A percentile compares a stretch with the other conserved stretches of the same genome.
Evolutionary conservation across 2,888 invertebrate species (phyloP).

Genomic region (Tuta absoluta): DNA sequence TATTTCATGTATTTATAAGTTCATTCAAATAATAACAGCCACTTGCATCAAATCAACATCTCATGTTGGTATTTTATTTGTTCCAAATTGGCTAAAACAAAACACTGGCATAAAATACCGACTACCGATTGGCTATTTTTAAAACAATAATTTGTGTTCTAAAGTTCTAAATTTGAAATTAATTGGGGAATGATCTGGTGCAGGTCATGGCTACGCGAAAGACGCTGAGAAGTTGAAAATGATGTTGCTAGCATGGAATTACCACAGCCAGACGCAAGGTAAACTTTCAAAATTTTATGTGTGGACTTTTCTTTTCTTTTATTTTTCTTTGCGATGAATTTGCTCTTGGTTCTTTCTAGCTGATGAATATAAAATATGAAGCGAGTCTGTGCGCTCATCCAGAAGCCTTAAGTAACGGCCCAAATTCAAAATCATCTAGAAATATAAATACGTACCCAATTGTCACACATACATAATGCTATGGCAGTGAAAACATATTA

Average conservation of each 20-base stretch:
- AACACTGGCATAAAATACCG: constrained; percentile 55
- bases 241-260: constrained; percentile 94
- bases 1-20: background rate
- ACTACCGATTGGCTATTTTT: constrained; percentile 55
- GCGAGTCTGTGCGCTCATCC: no score
- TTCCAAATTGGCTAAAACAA: constrained; percentile 27
- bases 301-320: background rate
- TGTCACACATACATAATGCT: background rate
- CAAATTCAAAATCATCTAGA: no score
- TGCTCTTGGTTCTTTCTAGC: no score
- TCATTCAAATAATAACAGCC: constrained; percentile 44
- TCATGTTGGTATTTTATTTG: constrained; percentile 59
- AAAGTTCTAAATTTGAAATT: constrained; percentile 57
- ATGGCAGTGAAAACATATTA: background rate
- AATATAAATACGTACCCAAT: no score
- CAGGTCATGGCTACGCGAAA: constrained; percentile 85
- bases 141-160: constrained; percentile 32
- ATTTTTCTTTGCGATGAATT: background rate
- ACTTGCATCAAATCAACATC: constrained; percentile 79
- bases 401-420: no score
- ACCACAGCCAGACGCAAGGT: constrained; percentile 89
- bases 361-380: no score
- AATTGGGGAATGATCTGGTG: constrained; percentile 78
- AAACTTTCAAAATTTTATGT: constrained; percentile 44
- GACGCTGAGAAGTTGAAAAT: constrained; percentile 93